phyloP scores from a whole-genome alignment of 2,113 vertebrate species.

The Okapia johnstoni region DNA sequence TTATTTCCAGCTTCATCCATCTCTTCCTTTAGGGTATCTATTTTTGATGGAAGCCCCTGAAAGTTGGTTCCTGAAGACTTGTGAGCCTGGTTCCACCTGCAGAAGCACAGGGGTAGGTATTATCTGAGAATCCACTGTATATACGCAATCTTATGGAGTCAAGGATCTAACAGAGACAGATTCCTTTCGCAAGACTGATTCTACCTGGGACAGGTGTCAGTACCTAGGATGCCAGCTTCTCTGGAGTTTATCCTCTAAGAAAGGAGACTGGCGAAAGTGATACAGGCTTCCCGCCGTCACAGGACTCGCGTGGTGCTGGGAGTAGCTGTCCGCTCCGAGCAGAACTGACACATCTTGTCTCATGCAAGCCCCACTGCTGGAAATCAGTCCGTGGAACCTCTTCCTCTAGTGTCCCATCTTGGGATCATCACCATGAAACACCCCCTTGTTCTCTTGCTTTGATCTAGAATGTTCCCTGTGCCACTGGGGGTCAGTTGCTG shows the following conservation, averaged over 20 bases:
- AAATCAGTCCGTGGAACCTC: rapidly evolving
- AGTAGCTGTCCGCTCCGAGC: rapidly evolving
- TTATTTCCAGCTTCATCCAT: conserved; percentile 98
- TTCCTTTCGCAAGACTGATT: not conserved
- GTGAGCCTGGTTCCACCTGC: conserved; percentile 97
- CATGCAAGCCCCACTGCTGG: not conserved
- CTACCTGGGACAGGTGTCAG: too few relatives aligned
- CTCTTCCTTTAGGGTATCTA: conserved; percentile 96
- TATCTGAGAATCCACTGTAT: not conserved
- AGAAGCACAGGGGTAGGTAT: not conserved
- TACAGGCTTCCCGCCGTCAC: not conserved
- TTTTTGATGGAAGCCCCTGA: conserved; percentile 96
- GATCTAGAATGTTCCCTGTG: not conserved
- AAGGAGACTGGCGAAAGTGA: not conserved
- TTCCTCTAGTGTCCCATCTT: not conserved
- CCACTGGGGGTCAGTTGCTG: not conserved
- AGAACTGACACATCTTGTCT: not conserved
- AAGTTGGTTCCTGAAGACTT: conserved; percentile 98
- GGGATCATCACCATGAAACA: not conserved
- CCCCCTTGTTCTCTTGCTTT: not conserved
- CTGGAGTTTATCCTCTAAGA: not conserved
- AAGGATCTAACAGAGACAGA: not conserved
- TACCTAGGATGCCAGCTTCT: not conserved
- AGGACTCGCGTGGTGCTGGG: rapidly evolving
- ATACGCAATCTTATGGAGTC: rapidly evolving